Evolutionary conservation across 2,797 vertebrate species (phyloP).

Genomic region (Parauchenoglanis ngamensis): DNA sequence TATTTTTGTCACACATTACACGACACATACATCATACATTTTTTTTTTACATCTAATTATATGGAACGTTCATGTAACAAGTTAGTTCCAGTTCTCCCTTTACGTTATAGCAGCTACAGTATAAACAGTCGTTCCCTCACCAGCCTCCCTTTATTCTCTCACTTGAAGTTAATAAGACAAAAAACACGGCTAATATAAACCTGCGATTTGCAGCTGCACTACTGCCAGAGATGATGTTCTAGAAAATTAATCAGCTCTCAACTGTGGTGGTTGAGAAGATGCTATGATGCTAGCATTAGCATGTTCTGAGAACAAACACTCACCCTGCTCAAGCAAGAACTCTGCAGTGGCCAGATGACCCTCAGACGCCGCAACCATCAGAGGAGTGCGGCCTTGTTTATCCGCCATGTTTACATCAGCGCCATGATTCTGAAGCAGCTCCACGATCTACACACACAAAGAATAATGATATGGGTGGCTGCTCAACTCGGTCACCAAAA

Average conservation of each 20-base stretch:
- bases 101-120: no score
- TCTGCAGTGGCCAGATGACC: conserved; percentile 88
- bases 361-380: conserved; percentile 95
- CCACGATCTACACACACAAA: conserved; percentile 80
- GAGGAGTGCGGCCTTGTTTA: conserved; percentile 89
- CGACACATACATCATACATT: no score
- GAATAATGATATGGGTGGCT: not conserved
- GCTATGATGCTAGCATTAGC: not conserved
- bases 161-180: no score
- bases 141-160: no score
- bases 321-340: conserved; percentile 91
- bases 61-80: no score
- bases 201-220: no score
- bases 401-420: conserved; percentile 91
- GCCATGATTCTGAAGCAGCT: conserved; percentile 86
- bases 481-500: not conserved
- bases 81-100: no score
- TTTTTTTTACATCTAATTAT: no score
- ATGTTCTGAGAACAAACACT: conserved; percentile 35
- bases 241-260: not conserved
- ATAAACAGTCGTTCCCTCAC: no score
- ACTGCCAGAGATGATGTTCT: not conserved
- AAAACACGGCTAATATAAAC: not conserved
- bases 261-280: not conserved
- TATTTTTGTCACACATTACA: not conserved